Conservation (phyloP, 2,888 invertebrate species). For the Agrotis ipsilon region DNA sequence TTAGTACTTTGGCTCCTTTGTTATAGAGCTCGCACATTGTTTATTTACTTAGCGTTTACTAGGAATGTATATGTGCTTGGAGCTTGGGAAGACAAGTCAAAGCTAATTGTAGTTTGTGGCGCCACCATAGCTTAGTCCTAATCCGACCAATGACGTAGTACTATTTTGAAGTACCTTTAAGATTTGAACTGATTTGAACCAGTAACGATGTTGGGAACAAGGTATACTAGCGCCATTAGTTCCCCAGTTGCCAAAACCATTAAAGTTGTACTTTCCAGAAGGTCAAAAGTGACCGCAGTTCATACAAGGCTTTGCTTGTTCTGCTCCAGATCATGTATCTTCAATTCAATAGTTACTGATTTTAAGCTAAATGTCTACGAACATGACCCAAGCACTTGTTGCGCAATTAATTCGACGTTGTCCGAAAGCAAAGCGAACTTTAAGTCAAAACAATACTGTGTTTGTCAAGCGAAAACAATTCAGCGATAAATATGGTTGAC, state of each 20-base stretch:
- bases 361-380: not conserved
- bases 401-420: constrained; percentile 8
- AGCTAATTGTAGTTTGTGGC: no score
- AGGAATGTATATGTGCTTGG: not conserved
- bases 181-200: no score
- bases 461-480: constrained; percentile 43
- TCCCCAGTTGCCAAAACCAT: no score
- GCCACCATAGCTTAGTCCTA: no score
- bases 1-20: not conserved
- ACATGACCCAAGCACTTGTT: not conserved
- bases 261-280: not conserved
- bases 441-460: constrained; percentile 41
- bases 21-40: constrained; percentile 1
- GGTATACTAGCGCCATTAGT: no score
- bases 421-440: constrained; percentile 28
- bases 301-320: not conserved
- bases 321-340: not conserved
- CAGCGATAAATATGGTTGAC: constrained; percentile 46
- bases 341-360: not conserved
- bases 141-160: no score
- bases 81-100: not conserved
- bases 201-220: no score
- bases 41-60: constrained; percentile 2
- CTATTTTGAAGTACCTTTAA: no score
- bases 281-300: not conserved